These are phyloP conservation scores for Cylloceria caligata DNA, from an alignment of 2,888 invertebrate species.

Conservation along the genomic window DNA sequence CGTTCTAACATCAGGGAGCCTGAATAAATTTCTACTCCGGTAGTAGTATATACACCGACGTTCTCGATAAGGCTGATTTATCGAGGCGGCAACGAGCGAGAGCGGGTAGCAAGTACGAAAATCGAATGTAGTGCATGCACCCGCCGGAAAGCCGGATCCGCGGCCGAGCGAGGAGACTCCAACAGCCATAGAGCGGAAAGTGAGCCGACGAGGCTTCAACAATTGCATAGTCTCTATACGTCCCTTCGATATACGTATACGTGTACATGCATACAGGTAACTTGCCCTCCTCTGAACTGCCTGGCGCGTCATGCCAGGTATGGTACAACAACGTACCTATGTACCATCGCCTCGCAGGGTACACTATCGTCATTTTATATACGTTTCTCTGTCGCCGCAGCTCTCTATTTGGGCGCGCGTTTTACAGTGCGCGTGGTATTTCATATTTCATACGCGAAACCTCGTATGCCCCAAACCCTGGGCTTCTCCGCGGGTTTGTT, in stretches of 20 bases:
- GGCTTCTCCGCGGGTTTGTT: slow-evolving; percentile 55
- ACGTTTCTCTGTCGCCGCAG: slow-evolving; percentile 3
- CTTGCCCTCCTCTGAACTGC: too few relatives aligned
- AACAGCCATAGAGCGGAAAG: slow-evolving; percentile 43
- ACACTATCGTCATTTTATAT: not conserved
- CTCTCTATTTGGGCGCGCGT: slow-evolving; percentile 50
- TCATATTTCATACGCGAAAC: slow-evolving; percentile 52
- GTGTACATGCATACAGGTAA: too few relatives aligned
- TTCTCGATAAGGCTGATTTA: slow-evolving; percentile 70
- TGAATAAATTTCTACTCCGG: too few relatives aligned
- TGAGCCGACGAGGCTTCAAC: slow-evolving; percentile 48
- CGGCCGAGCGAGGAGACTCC: slow-evolving; percentile 38
- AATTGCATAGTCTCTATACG: slow-evolving; percentile 31
- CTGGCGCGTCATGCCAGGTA: not conserved
- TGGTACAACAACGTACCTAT: slow-evolving; percentile 8
- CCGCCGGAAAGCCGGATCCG: slow-evolving; percentile 22
- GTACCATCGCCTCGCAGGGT: not conserved
- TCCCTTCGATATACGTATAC: not conserved
- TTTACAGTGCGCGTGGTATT: slow-evolving; percentile 48
- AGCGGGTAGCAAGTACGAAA: slow-evolving; percentile 61
- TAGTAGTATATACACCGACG: slow-evolving; percentile 56
- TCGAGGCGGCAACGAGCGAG: slow-evolving; percentile 54
- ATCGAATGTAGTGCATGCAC: slow-evolving; percentile 58
- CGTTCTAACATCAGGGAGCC: too few relatives aligned
- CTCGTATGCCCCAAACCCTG: slow-evolving; percentile 41